A percentile compares a stretch with the other conserved stretches of the same genome.
Evolutionary conservation across 2,797 vertebrate genomes (phyloP).

Genomic region (Manis crassicaudata): DNA sequence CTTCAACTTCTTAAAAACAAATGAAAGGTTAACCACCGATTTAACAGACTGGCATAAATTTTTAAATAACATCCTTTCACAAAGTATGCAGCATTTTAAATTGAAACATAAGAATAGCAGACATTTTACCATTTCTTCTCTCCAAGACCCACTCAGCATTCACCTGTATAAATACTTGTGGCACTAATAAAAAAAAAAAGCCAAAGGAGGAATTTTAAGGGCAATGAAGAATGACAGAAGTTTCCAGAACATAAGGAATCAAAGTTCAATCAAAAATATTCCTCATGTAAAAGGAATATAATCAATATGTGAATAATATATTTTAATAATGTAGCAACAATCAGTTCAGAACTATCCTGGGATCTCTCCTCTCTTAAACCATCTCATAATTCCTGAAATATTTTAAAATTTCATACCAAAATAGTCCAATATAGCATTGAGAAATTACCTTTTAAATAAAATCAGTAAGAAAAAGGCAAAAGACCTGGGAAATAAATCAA

Average conservation of each 20-base stretch:
- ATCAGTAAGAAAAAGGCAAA: neutral
- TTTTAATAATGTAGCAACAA: neutral
- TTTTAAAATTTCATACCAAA: conserved; percentile 38
- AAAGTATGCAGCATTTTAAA: neutral
- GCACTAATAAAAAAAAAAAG: conserved; percentile 37
- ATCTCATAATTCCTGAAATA: conserved; percentile 36
- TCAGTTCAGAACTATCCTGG: conserved; percentile 27
- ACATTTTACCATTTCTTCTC: conserved; percentile 40
- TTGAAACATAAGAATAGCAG: conserved; percentile 60
- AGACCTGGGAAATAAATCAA: neutral
- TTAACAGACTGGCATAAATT: neutral
- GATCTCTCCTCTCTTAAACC: neutral
- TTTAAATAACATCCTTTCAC: conserved; percentile 30
- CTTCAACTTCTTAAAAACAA: conserved; percentile 68
- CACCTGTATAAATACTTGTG: neutral
- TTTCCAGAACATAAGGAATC: conserved; percentile 49
- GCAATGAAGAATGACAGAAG: conserved; percentile 13
- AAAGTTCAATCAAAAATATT: conserved; percentile 49
- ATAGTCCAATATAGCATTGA: conserved; percentile 23
- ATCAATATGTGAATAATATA: conserved; percentile 15
- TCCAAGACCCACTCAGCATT: conserved; percentile 46
- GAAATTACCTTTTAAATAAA: conserved; percentile 43
- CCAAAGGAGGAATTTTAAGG: conserved; percentile 49
- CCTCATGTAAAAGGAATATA: neutral
- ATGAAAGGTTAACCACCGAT: conserved; percentile 44